phyloP scores from a whole-genome alignment of 2,888 invertebrate genomes.

The Harmothoe impar region DNA sequence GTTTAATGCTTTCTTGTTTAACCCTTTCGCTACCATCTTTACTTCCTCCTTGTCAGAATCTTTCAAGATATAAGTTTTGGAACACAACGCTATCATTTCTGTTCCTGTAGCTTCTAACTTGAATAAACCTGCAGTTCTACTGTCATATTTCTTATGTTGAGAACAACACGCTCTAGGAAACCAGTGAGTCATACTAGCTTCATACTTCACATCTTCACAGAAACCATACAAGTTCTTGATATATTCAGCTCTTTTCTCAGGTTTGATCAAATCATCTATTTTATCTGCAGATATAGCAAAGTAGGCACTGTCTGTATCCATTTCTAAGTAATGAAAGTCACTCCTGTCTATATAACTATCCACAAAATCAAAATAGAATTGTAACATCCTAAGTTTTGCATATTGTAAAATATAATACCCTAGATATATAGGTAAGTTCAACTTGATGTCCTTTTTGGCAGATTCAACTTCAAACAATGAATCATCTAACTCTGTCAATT shows the following conservation, averaged over 20 bases:
- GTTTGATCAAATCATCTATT: constrained; percentile 30
- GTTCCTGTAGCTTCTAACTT: too few species aligned
- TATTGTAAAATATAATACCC: too few species aligned
- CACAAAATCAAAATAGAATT: constrained; percentile 62
- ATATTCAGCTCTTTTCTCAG: neutral
- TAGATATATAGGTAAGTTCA: constrained; percentile 59
- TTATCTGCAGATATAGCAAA: constrained; percentile 12
- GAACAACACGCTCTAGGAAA: constrained; percentile 46
- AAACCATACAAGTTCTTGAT: neutral
- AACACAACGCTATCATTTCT: too few species aligned
- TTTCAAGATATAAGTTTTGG: too few species aligned
- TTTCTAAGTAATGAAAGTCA: constrained; percentile 43
- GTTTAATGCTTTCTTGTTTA: too few species aligned
- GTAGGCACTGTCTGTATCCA: too few species aligned
- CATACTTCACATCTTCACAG: neutral
- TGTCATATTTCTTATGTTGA: constrained; percentile 25
- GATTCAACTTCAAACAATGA: constrained; percentile 38
- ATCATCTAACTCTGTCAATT: constrained; percentile 32
- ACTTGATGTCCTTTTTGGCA: constrained; percentile 9
- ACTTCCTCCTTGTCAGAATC: too few species aligned
- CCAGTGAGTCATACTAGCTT: constrained; percentile 1
- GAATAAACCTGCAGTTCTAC: constrained; percentile 49
- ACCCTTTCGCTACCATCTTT: too few species aligned
- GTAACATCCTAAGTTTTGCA: constrained; percentile 57
- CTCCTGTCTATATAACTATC: neutral